These are phyloP conservation scores for Tetanocera ferruginea DNA, from an alignment of 2,888 invertebrate species.

Conservation along the genomic window DNA sequence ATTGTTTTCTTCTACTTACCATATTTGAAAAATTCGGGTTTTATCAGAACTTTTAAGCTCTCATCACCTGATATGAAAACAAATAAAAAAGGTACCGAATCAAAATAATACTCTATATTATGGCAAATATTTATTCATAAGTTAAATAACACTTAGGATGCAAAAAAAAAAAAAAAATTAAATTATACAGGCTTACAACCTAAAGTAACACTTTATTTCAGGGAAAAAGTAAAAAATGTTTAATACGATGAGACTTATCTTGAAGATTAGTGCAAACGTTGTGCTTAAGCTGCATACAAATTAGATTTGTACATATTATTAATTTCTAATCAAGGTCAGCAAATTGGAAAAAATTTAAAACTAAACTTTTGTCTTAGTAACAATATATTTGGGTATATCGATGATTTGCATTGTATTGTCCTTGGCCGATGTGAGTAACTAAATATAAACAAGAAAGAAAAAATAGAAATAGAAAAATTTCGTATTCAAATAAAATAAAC, in stretches of 20 bases:
- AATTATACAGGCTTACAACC: too few relatives aligned
- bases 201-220: too few relatives aligned
- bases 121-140: too few relatives aligned
- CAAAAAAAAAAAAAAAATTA: too few relatives aligned
- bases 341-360: neutral
- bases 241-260: too few relatives aligned
- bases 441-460: conserved; percentile 46
- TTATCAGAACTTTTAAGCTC: too few relatives aligned
- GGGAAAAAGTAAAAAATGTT: neutral
- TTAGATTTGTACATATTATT: neutral
- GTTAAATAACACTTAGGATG: too few relatives aligned
- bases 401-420: conserved; percentile 77
- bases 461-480: neutral
- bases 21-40: too few relatives aligned
- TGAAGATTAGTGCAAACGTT: neutral
- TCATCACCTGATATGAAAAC: too few relatives aligned
- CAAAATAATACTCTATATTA: too few relatives aligned
- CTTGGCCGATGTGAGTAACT: conserved; percentile 80
- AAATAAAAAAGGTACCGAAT: too few relatives aligned
- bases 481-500: neutral
- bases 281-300: conserved; percentile 1
- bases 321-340: too few relatives aligned
- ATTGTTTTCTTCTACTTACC: neutral
- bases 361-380: conserved; percentile 16
- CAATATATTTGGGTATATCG: conserved; percentile 72